Base-by-base conservation (phyloP, 2,888 invertebrate species). In the Mellilla xanthometata region DNA sequence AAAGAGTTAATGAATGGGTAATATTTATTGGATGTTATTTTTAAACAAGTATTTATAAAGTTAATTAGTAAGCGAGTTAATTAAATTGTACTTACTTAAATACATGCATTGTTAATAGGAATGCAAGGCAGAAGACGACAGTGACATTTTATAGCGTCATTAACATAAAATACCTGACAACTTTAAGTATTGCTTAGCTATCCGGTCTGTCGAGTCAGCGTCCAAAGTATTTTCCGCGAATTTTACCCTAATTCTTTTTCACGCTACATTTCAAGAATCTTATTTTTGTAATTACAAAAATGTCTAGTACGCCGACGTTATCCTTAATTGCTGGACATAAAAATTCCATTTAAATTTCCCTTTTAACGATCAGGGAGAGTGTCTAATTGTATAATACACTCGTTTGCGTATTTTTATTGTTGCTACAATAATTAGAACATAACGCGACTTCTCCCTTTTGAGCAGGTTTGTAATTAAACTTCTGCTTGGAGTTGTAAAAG, bases 281-380 rank as follows among this genome's bases (percentile, higher is more conserved):
- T 88, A 89, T 89, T 89, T 88, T 89, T 86, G 89, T 89, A 89
- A 89, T 89, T 89, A 89, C 88, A 88, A 89, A 88, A 89, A 88
- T 87, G 88, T 89, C 88, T 86, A 86, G 83, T 83, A 84, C 85
- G 81, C 76, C 85, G 80, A 85, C 88, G 83, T 88, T 89, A 87
- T 88, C 88, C 89, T 89, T 89, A 89, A 89, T 88, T 89, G 87
- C 86, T 86, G 86, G 81, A 89, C 89, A 89, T 90, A 90, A 90
- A 90, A 90, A 90, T 90, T 90, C 90, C 90, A 90, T 90, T 90
- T 86, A 89, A 90, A 89, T 90, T 90, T 90, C 86, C 90, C 81
- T 89, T 90, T 89, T 89, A 88, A 88, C 87, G 85, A 88, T 88
- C 84, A 68, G 72, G 83, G 86, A 83, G 82, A 85, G 86, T 87